A percentile compares a stretch with the other conserved stretches of the same genome.
These are phyloP conservation scores for Microtus ochrogaster DNA, from an alignment of 2,113 vertebrate genomes.

Conservation along the genomic window DNA sequence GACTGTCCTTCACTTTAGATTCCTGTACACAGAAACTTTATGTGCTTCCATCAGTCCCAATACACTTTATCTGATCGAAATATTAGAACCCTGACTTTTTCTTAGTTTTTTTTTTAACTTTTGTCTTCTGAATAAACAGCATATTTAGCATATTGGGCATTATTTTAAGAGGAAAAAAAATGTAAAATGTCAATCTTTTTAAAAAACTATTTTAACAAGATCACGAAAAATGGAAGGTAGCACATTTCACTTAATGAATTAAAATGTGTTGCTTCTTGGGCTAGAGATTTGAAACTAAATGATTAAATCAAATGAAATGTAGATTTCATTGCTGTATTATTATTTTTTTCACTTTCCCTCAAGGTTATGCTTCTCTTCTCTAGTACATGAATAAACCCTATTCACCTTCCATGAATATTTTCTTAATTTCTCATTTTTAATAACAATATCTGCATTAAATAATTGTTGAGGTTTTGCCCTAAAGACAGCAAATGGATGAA, in stretches of 20 bases:
- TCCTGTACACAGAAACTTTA: background rate
- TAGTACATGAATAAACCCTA: background rate
- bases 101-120: background rate
- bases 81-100: background rate
- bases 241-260: background rate
- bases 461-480: background rate
- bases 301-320: background rate
- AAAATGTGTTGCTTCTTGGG: background rate
- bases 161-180: constrained; percentile 32
- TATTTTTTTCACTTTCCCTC: background rate
- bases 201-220: constrained; percentile 11
- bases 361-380: background rate
- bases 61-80: background rate
- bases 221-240: constrained; percentile 26
- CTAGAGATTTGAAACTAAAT: background rate
- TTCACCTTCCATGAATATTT: background rate
- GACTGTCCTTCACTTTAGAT: background rate
- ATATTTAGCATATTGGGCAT: background rate
- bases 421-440: background rate
- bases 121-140: background rate
- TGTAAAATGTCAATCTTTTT: background rate
- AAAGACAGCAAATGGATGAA: background rate
- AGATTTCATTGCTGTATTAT: background rate
- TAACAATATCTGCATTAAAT: constrained; percentile 26
- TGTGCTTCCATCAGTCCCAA: background rate